Percentiles rank a stretch among this genome's conserved stretches.
phyloP scores from a whole-genome alignment of 2,888 invertebrate species.

The Pachydiplax longipennis region DNA sequence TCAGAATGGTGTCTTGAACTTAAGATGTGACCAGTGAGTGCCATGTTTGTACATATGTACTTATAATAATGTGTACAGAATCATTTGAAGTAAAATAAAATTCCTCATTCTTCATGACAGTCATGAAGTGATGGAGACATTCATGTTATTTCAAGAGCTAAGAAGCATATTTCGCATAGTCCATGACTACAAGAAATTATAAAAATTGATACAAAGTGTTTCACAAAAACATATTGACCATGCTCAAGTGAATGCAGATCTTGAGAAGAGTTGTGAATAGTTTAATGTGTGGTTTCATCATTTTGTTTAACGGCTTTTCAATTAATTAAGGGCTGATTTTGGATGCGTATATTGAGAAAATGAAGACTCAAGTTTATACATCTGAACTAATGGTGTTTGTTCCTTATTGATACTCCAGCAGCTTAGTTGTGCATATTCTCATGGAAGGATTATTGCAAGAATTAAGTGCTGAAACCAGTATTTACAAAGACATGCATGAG shows the following conservation, averaged over 20 bases:
- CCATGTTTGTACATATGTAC: slow-evolving; percentile 32
- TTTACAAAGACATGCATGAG: slow-evolving; percentile 36
- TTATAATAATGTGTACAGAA: slow-evolving; percentile 31
- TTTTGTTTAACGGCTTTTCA: slow-evolving; percentile 33
- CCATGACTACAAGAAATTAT: background rate
- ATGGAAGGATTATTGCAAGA: slow-evolving; percentile 4
- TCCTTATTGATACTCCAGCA: slow-evolving; percentile 43
- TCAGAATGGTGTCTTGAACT: slow-evolving; percentile 3
- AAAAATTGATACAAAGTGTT: background rate
- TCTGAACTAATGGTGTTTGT: slow-evolving; percentile 44
- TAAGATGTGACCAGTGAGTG: slow-evolving; percentile 36
- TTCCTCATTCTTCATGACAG: slow-evolving; percentile 30
- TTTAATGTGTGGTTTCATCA: slow-evolving; percentile 24
- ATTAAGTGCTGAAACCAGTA: slow-evolving; percentile 42
- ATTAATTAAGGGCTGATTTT: slow-evolving; percentile 39
- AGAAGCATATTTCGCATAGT: slow-evolving; percentile 4
- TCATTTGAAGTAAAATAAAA: background rate
- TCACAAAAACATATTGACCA: slow-evolving; percentile 2
- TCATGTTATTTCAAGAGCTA: background rate
- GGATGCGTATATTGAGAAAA: slow-evolving; percentile 28
- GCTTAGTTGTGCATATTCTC: slow-evolving; percentile 11
- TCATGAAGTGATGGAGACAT: slow-evolving; percentile 20
- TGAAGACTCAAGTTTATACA: slow-evolving; percentile 33
- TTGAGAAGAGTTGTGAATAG: slow-evolving; percentile 30
- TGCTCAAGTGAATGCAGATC: slow-evolving; percentile 12